These are phyloP conservation scores for Pachypanchax playfairii DNA, from an alignment of 2,113 vertebrate species.

Conservation along the genomic window DNA sequence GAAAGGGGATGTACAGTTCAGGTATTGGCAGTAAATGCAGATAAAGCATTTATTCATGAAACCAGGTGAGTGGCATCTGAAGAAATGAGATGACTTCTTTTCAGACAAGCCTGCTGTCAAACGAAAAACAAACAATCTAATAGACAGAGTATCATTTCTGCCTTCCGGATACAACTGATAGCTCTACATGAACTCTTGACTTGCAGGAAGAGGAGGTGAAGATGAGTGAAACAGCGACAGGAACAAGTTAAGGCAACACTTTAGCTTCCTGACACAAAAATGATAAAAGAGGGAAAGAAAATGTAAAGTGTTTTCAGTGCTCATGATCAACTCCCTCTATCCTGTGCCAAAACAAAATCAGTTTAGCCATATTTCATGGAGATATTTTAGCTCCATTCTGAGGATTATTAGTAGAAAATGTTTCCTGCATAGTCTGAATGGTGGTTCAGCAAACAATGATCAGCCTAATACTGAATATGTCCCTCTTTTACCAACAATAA, in stretches of 20 bases:
- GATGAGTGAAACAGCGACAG: conserved; percentile 33
- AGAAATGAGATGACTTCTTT: conserved; percentile 56
- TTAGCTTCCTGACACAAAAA: conserved; percentile 11
- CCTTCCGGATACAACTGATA: conserved; percentile 27
- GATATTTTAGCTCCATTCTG: no score
- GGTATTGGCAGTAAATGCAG: conserved; percentile 30
- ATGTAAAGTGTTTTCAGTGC: not conserved
- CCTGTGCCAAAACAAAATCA: not conserved
- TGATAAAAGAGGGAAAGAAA: conserved; percentile 10
- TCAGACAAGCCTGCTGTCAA: conserved; percentile 30
- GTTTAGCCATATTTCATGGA: not conserved
- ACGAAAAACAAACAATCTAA: conserved; percentile 61
- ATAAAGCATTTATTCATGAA: conserved; percentile 69
- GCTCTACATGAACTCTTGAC: conserved; percentile 33
- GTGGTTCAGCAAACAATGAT: no score
- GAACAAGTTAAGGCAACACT: conserved; percentile 32
- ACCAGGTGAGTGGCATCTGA: conserved; percentile 27
- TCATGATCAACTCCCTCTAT: not conserved
- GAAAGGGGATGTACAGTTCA: conserved; percentile 52
- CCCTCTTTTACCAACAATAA: no score
- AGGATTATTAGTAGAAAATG: no score
- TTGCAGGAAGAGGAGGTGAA: conserved; percentile 12
- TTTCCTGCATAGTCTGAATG: no score
- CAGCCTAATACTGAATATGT: no score
- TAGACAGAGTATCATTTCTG: conserved; percentile 22